Base-by-base conservation (phyloP, 2,113 vertebrate genomes). In the Danio rerio region DNA sequence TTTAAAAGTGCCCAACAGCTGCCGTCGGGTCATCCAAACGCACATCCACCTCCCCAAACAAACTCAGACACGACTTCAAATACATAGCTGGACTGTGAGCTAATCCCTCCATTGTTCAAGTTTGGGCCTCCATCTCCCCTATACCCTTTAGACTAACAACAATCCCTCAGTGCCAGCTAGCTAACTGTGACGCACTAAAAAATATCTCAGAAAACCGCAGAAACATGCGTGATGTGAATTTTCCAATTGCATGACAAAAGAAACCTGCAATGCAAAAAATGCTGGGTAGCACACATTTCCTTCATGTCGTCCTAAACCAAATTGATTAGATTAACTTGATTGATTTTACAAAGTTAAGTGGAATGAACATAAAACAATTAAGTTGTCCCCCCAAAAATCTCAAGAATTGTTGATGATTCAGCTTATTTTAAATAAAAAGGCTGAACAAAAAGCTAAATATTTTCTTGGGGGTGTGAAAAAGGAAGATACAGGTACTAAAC, bases 31-130 rank as follows among this genome's bases (percentile, higher is more conserved):
- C 92, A 92, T 94, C 94, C 94, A 90, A 91, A 92, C 84, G 93
- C 84, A 92, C 90, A 92, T 84, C 91, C 89, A 91, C 89, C 88
- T 93, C 90, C 92, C 93, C 91, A 95, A 95, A 96, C 93, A 96
- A 96, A 96, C 89, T 95, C 89, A 92, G 91, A 90, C 93, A 93
- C 85, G 86, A 91, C 94, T 95, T 96, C 94, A 95, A 94, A 95
- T 93, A 87, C 94, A 94, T 95, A 95, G 91, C 93, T 92, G 93
- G 91, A 94, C 93, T 95, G 93, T 95, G 94, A 96, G 94, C 91
- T 94, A 94, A 95, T 95, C 93, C 90, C 89, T 94, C 92, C 90
- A 94, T 95, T 96, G 95, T 95, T 96, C 95, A 89, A 91, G 92
- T 91, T 92, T 94, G 87, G 90, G 95, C 90, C 94, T 93, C 92